Evolutionary conservation across 1,140 invertebrate genomes (phyloP).

Genomic region (Rhysida immarginata): DNA sequence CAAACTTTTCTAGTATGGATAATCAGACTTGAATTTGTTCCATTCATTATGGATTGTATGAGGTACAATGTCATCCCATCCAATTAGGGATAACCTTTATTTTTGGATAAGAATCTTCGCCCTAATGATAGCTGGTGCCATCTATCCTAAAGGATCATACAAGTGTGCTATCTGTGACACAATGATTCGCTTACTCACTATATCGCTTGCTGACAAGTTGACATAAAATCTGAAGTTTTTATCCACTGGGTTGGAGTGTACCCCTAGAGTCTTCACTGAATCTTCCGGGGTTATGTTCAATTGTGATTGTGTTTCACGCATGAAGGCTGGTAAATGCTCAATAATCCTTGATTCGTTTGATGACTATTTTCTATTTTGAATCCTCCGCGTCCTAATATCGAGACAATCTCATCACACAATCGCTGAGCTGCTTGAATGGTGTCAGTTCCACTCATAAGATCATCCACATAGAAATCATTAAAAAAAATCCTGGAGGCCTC

Average conservation of each 20-base stretch:
- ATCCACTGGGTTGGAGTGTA: slow-evolving; percentile 21
- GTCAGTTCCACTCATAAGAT: too few relatives aligned
- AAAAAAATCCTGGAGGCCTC: slow-evolving; percentile 10
- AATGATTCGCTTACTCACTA: not conserved
- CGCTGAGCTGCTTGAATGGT: slow-evolving; percentile 15
- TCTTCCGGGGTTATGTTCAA: not conserved
- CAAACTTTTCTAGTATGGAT: not conserved
- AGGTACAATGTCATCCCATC: slow-evolving; percentile 26
- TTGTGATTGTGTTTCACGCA: not conserved
- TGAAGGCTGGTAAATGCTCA: not conserved
- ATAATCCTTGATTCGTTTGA: slow-evolving; percentile 18
- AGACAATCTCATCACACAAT: slow-evolving; percentile 17
- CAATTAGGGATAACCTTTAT: slow-evolving; percentile 20
- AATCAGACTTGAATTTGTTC: slow-evolving; percentile 12
- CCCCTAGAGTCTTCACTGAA: not conserved
- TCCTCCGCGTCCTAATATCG: slow-evolving; percentile 16
- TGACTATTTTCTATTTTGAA: slow-evolving; percentile 25
- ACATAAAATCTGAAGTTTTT: slow-evolving; percentile 28
- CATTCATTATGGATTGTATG: slow-evolving; percentile 12
- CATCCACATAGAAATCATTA: too few relatives aligned
- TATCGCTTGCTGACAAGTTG: slow-evolving; percentile 18
- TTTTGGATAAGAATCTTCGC: slow-evolving; percentile 29
- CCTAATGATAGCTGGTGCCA: slow-evolving; percentile 8
- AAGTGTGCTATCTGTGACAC: slow-evolving; percentile 3
- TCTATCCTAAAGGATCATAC: slow-evolving; percentile 3